These are phyloP conservation scores for Ametastegia equiseti DNA, from an alignment of 2,888 invertebrate species.

Conservation along the genomic window DNA sequence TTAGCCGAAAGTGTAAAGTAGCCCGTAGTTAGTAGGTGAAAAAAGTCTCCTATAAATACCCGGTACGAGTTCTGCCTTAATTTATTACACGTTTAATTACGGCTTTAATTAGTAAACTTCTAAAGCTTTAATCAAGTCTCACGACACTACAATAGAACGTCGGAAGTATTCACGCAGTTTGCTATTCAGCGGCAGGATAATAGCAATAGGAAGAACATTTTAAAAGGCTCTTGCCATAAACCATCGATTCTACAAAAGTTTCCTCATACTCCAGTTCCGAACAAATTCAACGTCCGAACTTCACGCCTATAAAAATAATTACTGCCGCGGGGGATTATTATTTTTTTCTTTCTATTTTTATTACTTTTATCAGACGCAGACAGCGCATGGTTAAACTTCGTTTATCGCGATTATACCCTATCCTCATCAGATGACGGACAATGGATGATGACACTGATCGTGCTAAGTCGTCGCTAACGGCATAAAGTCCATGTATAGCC, in stretches of 20 bases:
- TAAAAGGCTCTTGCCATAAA: neutral
- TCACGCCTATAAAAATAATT: neutral
- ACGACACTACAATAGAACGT: conserved; percentile 34
- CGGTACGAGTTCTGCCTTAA: conserved; percentile 16
- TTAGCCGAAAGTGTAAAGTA: neutral
- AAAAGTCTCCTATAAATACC: neutral
- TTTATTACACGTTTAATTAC: conserved; percentile 33
- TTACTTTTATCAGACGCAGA: neutral
- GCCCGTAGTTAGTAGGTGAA: neutral
- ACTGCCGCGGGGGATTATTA: neutral
- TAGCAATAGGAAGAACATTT: neutral
- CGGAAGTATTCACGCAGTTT: conserved; percentile 12
- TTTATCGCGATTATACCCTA: neutral
- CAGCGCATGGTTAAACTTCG: neutral
- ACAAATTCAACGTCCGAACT: neutral
- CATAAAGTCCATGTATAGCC: neutral
- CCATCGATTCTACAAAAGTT: neutral
- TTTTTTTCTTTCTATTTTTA: neutral
- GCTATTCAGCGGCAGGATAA: neutral
- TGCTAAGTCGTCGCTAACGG: neutral
- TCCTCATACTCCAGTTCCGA: neutral
- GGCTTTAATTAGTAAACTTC: conserved; percentile 37
- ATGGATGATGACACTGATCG: neutral
- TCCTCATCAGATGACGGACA: neutral
- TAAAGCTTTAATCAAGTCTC: conserved; percentile 40